These are phyloP conservation scores for Gari tellinella DNA, from an alignment of 2,888 invertebrate genomes.

Conservation along the genomic window DNA sequence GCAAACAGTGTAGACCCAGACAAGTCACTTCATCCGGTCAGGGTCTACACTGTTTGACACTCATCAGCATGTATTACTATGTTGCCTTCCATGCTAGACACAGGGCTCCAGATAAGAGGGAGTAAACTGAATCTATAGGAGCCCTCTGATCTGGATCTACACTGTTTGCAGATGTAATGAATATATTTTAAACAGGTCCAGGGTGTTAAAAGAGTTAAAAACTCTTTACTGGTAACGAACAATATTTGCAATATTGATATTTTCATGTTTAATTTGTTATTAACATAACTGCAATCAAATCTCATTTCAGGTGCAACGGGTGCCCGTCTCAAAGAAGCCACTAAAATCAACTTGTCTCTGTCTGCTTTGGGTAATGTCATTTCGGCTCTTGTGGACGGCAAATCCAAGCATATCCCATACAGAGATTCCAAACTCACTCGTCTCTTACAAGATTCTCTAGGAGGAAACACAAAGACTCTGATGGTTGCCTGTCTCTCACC, in stretches of 20 bases:
- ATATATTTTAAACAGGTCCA: no score
- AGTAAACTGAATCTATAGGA: no score
- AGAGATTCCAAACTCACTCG: constrained; percentile 91
- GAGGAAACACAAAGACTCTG: constrained; percentile 94
- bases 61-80: no score
- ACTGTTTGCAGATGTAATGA: not conserved
- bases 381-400: constrained; percentile 93
- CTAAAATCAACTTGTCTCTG: constrained; percentile 94
- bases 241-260: no score
- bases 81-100: no score
- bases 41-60: not conserved
- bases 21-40: no score
- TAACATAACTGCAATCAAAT: not conserved
- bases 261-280: constrained; percentile 1
- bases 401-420: constrained; percentile 91
- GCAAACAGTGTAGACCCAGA: no score
- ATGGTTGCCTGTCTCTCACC: constrained; percentile 95
- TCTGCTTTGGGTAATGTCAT: constrained; percentile 96
- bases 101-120: no score
- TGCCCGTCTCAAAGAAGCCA: constrained; percentile 93
- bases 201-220: no score
- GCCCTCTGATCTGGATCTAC: not conserved
- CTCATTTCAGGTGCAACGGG: constrained; percentile 90
- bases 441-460: constrained; percentile 82
- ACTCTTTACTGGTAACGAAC: no score